Percentiles rank a stretch among this genome's conserved stretches.
Evolutionary conservation across 2,113 vertebrate genomes (phyloP).

Genomic region (Etheostoma cragini): DNA sequence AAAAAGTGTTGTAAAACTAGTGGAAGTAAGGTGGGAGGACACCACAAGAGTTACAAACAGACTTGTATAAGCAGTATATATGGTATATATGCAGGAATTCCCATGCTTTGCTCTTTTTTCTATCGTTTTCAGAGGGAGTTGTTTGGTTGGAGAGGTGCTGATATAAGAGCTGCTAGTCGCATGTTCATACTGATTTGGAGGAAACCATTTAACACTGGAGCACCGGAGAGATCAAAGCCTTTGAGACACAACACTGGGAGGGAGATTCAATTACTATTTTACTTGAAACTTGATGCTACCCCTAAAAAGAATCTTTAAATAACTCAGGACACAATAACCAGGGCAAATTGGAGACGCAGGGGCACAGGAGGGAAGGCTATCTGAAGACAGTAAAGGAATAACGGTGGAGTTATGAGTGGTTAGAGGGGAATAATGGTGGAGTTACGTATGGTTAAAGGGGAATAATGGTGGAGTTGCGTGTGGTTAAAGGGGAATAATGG

Average conservation of each 20-base stretch:
- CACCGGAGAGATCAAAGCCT: slow-evolving; percentile 76
- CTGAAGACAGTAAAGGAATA: slow-evolving; percentile 47
- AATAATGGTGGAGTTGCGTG: too few relatives aligned
- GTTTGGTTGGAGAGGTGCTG: slow-evolving; percentile 46
- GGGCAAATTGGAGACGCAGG: slow-evolving; percentile 25
- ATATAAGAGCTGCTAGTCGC: slow-evolving; percentile 71
- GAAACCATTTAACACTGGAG: slow-evolving; percentile 71
- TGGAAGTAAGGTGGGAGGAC: too few relatives aligned
- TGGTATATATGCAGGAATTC: background rate
- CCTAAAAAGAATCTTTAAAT: slow-evolving; percentile 43
- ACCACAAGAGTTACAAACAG: background rate
- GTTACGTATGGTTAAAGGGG: too few relatives aligned
- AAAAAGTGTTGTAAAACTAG: too few relatives aligned
- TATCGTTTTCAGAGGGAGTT: slow-evolving; percentile 35
- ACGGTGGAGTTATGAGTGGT: background rate
- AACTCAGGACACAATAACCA: slow-evolving; percentile 47
- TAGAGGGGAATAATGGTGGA: too few relatives aligned
- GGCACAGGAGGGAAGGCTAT: slow-evolving; percentile 20
- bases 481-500: too few relatives aligned
- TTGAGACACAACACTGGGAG: slow-evolving; percentile 33
- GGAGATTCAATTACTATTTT: slow-evolving; percentile 73
- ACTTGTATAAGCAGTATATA: background rate
- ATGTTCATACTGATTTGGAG: slow-evolving; percentile 65
- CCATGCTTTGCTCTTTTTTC: slow-evolving; percentile 26
- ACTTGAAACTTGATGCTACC: slow-evolving; percentile 65